Evolutionary conservation across 1,140 invertebrate species (phyloP), one percentile per base, ranked within the genome.

Genomic region (Saxidomus purpurata): DNA sequence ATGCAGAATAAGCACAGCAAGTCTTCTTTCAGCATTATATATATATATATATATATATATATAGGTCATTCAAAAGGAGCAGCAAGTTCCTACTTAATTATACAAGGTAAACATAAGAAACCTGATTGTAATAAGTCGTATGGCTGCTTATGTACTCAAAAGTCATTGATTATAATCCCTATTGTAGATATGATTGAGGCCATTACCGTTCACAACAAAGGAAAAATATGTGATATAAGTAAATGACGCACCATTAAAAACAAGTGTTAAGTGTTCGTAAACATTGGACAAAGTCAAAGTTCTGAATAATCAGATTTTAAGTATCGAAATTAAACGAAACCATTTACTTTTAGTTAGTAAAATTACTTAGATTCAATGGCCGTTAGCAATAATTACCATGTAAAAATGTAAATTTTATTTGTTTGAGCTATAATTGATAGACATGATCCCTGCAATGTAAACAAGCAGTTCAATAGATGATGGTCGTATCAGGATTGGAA

Each of bases 361-460:
- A 71, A 40, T 71, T 36, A 38, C 67, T 36, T 71, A 38, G 11
- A n/a, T 38, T 71, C 34, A 31, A 77, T 49, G 47, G 17, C 74
- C 74, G 25, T 77, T 49, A 77, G n/a, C 47, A 77, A 77, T 77
- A 49, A 77, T 77, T 47, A 77, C 74, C 40, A 52, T 49, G 47
- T 77, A 55, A 79, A 79, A 52, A 79, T 79, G 76, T 79, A 15
- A 79, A 79, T 79, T 79, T 79, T 79, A 79, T 79, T 79, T 79
- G 47, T 55, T 55, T 36, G 47, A 49, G 76, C 47, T 52, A 52
- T 52, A 25, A 31, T 1, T 31, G 31, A 79, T 79, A 49, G 43
- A 52, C 43, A 19, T 49, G 38, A 77, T 79, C 22, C 8, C 2
- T 9, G 28, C 43, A 59, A 55, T 38, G 49, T 55, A 22, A 79